These are phyloP conservation scores for Malurus alboscapulatus DNA, from an alignment of 2,113 vertebrate species.

Conservation along the genomic window DNA sequence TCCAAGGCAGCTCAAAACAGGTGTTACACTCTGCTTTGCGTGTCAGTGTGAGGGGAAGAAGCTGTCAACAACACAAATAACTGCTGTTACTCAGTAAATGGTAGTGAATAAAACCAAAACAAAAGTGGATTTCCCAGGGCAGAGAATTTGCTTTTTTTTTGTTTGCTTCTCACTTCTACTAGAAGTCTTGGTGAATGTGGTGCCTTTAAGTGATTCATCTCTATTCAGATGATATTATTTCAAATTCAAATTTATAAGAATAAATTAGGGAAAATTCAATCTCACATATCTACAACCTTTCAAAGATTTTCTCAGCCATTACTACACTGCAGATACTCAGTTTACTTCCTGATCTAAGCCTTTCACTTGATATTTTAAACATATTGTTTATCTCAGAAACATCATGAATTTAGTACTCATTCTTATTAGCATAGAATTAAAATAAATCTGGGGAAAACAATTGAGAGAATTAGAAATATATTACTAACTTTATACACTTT, in stretches of 20 bases:
- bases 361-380: constrained; percentile 33
- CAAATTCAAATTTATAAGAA: constrained; percentile 26
- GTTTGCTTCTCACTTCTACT: neutral
- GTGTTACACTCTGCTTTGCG: neutral
- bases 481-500: neutral
- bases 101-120: neutral
- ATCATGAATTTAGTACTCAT: neutral
- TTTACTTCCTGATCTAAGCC: neutral
- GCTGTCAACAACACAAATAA: neutral
- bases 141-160: neutral
- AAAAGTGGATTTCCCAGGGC: neutral
- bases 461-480: constrained; percentile 31
- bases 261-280: neutral
- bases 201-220: neutral
- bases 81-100: neutral
- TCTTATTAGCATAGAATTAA: constrained; percentile 41
- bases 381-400: constrained; percentile 23
- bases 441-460: constrained; percentile 50
- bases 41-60: neutral
- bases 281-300: neutral
- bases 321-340: neutral
- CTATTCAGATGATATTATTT: neutral
- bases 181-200: neutral
- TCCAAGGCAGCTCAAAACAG: neutral
- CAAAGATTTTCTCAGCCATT: constrained; percentile 14